phyloP scores from a whole-genome alignment of 2,113 vertebrate species.

The Ceuthmochares aereus region DNA sequence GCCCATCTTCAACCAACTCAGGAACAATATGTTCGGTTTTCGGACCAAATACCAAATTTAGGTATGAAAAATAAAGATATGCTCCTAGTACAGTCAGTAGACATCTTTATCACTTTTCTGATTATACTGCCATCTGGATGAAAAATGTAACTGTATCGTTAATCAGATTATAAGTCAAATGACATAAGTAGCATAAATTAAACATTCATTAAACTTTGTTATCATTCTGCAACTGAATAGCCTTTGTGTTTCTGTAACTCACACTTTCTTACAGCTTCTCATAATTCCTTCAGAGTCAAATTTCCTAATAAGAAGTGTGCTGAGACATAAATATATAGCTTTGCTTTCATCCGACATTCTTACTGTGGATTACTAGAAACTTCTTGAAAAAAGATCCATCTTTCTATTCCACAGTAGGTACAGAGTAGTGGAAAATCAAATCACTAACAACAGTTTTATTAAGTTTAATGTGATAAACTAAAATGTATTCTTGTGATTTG shows the following conservation, averaged over 20 bases:
- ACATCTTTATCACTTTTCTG: background rate
- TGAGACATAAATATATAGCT: background rate
- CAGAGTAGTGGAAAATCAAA: slow-evolving; percentile 33
- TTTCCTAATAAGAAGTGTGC: background rate
- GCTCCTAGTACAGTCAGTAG: background rate
- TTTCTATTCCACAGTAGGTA: background rate
- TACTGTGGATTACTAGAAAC: background rate
- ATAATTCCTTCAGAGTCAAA: background rate
- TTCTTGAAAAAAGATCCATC: background rate
- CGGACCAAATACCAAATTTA: background rate
- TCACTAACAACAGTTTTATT: slow-evolving; percentile 45
- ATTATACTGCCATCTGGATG: background rate
- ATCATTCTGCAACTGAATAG: background rate
- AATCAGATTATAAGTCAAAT: background rate
- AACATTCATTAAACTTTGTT: background rate
- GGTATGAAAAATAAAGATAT: background rate
- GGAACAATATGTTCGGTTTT: background rate
- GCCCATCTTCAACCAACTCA: background rate
- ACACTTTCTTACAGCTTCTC: background rate
- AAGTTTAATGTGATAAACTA: slow-evolving; percentile 54
- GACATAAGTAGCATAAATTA: background rate
- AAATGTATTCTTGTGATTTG: slow-evolving; percentile 62
- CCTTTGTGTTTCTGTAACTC: background rate
- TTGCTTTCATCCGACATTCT: slow-evolving; percentile 17
- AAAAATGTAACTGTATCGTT: background rate